Conservation (phyloP, 1,140 invertebrate species). For the Drosophila kanapiae region DNA sequence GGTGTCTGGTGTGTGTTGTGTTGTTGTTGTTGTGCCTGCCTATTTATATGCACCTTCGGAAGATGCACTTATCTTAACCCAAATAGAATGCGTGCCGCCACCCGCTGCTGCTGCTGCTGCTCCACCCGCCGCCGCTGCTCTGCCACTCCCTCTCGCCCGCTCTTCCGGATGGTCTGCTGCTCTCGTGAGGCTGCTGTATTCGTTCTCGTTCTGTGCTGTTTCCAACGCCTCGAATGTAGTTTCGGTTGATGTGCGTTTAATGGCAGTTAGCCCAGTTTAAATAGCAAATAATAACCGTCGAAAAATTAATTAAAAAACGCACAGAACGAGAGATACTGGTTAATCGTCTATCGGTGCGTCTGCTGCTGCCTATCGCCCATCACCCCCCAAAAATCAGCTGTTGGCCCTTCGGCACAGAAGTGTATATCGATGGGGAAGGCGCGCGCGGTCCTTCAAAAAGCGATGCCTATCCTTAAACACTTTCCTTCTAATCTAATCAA, state of each 20-base stretch:
- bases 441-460: neutral
- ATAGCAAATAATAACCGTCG: slow-evolving; percentile 3
- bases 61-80: slow-evolving; percentile 66
- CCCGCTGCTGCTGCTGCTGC: slow-evolving; percentile 21
- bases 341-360: slow-evolving; percentile 13
- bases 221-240: neutral
- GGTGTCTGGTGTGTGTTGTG: slow-evolving; percentile 20
- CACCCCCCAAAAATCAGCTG: slow-evolving; percentile 7
- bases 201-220: neutral
- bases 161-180: neutral
- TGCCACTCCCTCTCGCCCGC: slow-evolving; percentile 48
- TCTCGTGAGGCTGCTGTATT: neutral
- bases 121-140: slow-evolving; percentile 35
- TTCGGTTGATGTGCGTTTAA: neutral
- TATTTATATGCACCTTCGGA: slow-evolving; percentile 55
- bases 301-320: slow-evolving; percentile 12
- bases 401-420: neutral
- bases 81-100: slow-evolving; percentile 54
- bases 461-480: neutral
- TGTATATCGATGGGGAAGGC: neutral
- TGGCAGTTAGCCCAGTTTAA: neutral
- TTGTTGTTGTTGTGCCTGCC: neutral
- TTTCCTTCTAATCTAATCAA: neutral
- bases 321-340: neutral
- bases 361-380: slow-evolving; percentile 2